Base-by-base conservation (phyloP, 1,140 invertebrate species). In the Lineus longissimus region DNA sequence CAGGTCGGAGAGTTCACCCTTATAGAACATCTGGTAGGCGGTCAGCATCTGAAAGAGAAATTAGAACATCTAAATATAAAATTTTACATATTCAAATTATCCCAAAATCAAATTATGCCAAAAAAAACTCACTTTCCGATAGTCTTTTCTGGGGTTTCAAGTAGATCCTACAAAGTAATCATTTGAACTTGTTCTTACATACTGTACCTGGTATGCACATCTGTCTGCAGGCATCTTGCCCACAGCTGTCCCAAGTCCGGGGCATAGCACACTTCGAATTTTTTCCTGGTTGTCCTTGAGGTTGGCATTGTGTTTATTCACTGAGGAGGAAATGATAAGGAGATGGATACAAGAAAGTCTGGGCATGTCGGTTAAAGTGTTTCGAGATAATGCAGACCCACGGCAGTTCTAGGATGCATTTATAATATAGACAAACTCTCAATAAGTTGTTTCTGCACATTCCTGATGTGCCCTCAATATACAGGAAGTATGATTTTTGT, bases 191-290 rank as follows among this genome's bases (percentile, higher is more conserved):
- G 27, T 33, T 9, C 31, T 2, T 59, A 4, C 23, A 41, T 41
- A 43, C 27, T 27, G 58, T 54, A 76, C 74, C 67, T 76, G 74
- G 27, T 55, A 67, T 22, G 75, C 75, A 69, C 75, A 75, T 62
- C 68, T 63, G 4, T 61, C 43, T 11, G 27, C 41, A 31, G 70
- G 71, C 75, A 76, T 75, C 13, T 30, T 59, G 1, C 75, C 75
- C 13, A 74, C 72, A 33, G 72, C 73, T 36, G 75, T 76, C 9
- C 75, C 75, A 0, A 76, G 70, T 13, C 75, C 75, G 54, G 75
- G 75, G 58, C 70, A 72, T 17, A 76, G 57, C 11, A 76, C 72
- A 64, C 62, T 69, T 54, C 55, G 64, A 7, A 76, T 76, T 33
- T 62, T 62, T 4, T 67, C 58, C 25, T 51, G 6, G 9, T 9